Evolutionary conservation across 2,113 vertebrate species (phyloP), one percentile per base, ranked within the genome.

Genomic region (Leiothrix lutea): DNA sequence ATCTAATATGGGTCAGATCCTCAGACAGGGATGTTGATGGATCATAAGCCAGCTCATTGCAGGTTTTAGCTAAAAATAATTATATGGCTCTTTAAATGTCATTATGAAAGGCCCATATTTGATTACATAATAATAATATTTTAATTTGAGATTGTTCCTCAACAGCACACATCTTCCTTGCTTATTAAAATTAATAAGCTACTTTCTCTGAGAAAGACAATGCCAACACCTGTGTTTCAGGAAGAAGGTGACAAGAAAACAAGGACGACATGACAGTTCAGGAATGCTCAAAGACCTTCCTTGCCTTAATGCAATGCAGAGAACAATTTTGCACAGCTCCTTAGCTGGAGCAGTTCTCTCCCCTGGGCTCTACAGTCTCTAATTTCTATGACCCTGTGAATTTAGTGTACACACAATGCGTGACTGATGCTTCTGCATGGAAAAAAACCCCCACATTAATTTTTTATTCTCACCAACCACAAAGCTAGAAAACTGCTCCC

Each of bases 341-440:
- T 91, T 62, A 66, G 66, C 66, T 66, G 64, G 62, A 91, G 81
- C 53, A 85, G 40, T n/a, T 85, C 33, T 82, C 23, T 87, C 74
- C 75, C 47, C 35, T 66, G 65, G 70, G 58, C 70, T 82, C 77
- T 73, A 36, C 48, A 71, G 28, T 56, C 87, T 88, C 78, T 93
- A 80, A 86, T 90, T 88, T 88, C 86, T 80, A 25, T 94, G 94
- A 88, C 81, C 91, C 95, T 93, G 92, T 86, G 89, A 94, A 82
- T 87, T 64, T 64, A 31, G 57, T 40, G 51, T 66, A 81, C 62
- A 88, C 28, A 80, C 48, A 82, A 57, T 3, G 45, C 4, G 1
- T 80, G 87, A 86, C 89, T 88, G 88, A 81, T 82, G 57, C 48
- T 85, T 69, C 87, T 60, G 31, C 35, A 47, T 0, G 1, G 70